phyloP scores from a whole-genome alignment of 2,888 invertebrate genomes.

The Trissolcus brochymenae region DNA sequence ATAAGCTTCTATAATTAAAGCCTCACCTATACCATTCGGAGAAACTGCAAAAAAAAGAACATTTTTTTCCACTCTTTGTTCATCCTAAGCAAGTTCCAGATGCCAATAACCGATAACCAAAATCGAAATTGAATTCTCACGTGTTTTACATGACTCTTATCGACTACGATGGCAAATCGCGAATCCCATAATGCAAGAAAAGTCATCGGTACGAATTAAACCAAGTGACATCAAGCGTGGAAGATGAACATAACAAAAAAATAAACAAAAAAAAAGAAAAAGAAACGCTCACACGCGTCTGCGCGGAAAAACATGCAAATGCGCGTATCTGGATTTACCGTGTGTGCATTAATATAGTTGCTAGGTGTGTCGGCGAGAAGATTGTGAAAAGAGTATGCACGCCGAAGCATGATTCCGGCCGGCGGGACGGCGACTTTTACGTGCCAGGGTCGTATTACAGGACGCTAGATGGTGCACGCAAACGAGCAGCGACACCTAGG shows the following conservation, averaged over 20 bases:
- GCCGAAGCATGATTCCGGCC: conserved; percentile 53
- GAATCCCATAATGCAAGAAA: no score
- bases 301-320: conserved; percentile 34
- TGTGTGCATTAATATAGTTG: conserved; percentile 38
- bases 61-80: no score
- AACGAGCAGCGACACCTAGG: conserved; percentile 38
- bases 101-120: conserved; percentile 11
- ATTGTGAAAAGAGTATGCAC: conserved; percentile 50
- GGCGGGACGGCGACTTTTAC: conserved; percentile 50
- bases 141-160: neutral
- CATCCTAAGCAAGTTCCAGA: conserved; percentile 1
- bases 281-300: neutral
- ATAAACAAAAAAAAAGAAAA: neutral
- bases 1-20: no score
- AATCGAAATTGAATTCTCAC: conserved; percentile 11
- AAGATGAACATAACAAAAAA: no score
- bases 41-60: no score
- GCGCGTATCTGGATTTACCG: conserved; percentile 38
- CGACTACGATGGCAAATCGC: no score
- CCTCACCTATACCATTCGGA: no score
- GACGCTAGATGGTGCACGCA: conserved; percentile 49
- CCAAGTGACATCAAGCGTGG: no score
- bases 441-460: conserved; percentile 51
- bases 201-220: no score
- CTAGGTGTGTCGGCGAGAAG: conserved; percentile 53